These are phyloP conservation scores for Lagopus muta DNA, from an alignment of 2,113 vertebrate genomes.

Conservation along the genomic window DNA sequence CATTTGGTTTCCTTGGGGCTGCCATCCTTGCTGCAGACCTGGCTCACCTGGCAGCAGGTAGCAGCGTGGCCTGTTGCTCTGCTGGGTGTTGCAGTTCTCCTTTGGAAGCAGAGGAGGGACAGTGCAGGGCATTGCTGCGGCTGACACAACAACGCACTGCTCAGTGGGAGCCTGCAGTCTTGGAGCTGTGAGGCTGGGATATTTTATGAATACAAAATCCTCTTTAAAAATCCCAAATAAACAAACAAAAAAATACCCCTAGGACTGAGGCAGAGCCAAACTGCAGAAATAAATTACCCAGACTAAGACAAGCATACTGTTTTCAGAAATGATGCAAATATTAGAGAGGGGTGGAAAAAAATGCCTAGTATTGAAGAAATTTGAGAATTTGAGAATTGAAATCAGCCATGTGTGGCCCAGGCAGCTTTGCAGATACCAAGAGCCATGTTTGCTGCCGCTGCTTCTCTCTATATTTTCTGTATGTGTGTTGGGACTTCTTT, in stretches of 20 bases:
- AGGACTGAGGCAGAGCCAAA: background rate
- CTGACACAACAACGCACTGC: background rate
- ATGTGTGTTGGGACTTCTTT: background rate
- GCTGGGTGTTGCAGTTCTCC: background rate
- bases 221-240: background rate
- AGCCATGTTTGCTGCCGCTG: background rate
- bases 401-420: background rate
- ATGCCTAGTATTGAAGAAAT: background rate
- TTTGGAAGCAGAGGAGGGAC: background rate
- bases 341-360: background rate
- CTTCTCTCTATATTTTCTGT: background rate
- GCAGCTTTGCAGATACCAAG: background rate
- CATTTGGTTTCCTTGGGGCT: background rate
- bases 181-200: background rate
- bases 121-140: background rate
- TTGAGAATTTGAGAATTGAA: background rate
- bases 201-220: slow-evolving; percentile 4
- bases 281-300: background rate
- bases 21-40: background rate
- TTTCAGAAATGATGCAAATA: background rate
- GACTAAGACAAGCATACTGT: slow-evolving; percentile 2
- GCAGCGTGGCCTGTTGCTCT: background rate
- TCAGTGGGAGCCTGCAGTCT: background rate
- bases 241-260: background rate
- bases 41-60: background rate